Conservation (phyloP, 1,140 invertebrate genomes). For the Sesamia nonagrioides region DNA sequence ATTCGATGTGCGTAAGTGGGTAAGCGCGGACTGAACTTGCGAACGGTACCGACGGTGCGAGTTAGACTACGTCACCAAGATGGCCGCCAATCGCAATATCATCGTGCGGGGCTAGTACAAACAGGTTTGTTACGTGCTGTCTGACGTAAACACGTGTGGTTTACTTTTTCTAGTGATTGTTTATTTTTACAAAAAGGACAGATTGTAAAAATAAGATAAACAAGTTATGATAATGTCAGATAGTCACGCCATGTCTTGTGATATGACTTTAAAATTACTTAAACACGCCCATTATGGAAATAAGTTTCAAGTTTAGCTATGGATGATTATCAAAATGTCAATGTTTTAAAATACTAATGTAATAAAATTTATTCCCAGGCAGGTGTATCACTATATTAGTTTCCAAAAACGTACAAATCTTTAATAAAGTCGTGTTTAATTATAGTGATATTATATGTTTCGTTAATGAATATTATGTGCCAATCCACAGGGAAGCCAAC, state of each 20-base stretch:
- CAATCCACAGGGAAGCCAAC: neutral
- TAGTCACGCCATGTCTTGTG: constrained; percentile 26
- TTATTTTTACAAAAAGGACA: constrained; percentile 8
- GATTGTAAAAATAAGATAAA: constrained; percentile 9
- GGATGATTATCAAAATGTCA: neutral
- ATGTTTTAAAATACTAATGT: neutral
- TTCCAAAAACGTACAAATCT: neutral
- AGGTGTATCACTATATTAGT: too few species aligned
- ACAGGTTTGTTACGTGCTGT: constrained; percentile 70
- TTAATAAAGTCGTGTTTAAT: neutral
- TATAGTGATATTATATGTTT: neutral
- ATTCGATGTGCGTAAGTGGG: too few species aligned
- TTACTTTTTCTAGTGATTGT: constrained; percentile 33
- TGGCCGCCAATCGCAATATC: too few species aligned
- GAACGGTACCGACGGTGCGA: too few species aligned
- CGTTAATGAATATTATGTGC: neutral
- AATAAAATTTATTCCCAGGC: neutral
- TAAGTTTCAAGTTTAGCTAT: neutral
- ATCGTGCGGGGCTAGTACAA: too few species aligned
- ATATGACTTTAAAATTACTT: constrained; percentile 10
- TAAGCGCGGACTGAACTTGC: too few species aligned
- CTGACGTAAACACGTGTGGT: constrained; percentile 57
- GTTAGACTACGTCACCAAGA: too few species aligned
- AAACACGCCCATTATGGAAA: constrained; percentile 21
- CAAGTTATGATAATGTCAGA: constrained; percentile 21